A percentile compares a stretch with the other conserved stretches of the same genome.
Evolutionary conservation across 92 coral and sea anemone genomes (phyloP).

Genomic region (Paramuricea clavata): DNA sequence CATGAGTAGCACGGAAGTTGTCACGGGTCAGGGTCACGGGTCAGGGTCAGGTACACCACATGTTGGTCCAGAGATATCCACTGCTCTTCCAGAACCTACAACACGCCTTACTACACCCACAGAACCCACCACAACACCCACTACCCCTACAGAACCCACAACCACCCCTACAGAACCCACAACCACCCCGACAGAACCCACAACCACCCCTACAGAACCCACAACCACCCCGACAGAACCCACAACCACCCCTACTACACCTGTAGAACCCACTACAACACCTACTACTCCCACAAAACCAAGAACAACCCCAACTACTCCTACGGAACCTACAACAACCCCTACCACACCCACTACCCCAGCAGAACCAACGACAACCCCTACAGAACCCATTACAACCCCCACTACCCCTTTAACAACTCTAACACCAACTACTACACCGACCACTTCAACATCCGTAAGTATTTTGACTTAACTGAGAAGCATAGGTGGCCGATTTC

Average conservation of each 20-base stretch:
- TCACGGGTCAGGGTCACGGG: conserved; percentile 2
- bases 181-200: neutral
- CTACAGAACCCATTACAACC: conserved; percentile 33
- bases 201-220: neutral
- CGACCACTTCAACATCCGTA: conserved; percentile 11
- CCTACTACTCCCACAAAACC: neutral
- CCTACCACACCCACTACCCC: too few species aligned
- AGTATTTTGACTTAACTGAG: conserved; percentile 35
- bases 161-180: neutral
- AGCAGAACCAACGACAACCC: neutral
- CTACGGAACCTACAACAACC: conserved; percentile 40
- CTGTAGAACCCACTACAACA: neutral
- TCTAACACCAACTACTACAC: neutral
- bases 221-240: conserved; percentile 26
- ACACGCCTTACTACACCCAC: neutral
- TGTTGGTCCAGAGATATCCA: neutral
- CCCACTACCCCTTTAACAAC: neutral
- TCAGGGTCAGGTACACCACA: neutral
- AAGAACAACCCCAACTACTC: neutral
- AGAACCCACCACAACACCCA: neutral
- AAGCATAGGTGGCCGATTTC: conserved; percentile 56
- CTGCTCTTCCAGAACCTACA: neutral
- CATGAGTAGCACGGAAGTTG: neutral
- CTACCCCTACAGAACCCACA: conserved; percentile 28
- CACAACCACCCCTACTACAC: neutral